Percentiles rank a stretch among this genome's conserved stretches.
phyloP scores from a whole-genome alignment of 2,888 invertebrate genomes.

The Zaprionus obscuricornis region DNA sequence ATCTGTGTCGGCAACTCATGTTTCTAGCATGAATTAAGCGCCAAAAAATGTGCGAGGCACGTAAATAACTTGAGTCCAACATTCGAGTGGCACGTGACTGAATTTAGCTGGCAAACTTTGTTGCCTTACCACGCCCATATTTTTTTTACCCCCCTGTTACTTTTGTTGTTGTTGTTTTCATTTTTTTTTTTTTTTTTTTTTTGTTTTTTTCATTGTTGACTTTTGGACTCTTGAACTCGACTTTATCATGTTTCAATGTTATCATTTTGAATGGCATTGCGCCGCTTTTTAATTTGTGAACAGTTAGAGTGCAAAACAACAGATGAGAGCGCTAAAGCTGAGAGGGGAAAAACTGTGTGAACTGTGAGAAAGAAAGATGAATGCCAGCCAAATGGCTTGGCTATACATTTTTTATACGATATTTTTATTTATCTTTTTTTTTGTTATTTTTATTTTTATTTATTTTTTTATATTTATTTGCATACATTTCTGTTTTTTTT shows the following conservation, averaged over 20 bases:
- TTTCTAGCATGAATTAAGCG: conserved; percentile 59
- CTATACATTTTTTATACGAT: conserved; percentile 32
- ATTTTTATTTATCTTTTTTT: conserved; percentile 35
- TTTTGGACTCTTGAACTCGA: conserved; percentile 44
- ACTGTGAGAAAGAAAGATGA: background rate
- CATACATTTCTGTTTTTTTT: conserved; percentile 15
- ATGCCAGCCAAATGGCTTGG: background rate
- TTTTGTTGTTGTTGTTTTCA: background rate
- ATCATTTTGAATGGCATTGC: conserved; percentile 56
- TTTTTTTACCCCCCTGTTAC: no score
- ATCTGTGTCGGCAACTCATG: conserved; percentile 42
- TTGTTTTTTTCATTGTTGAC: conserved; percentile 7
- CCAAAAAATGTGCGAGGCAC: conserved; percentile 71
- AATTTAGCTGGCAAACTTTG: conserved; percentile 69
- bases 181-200: background rate
- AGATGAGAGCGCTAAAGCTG: background rate
- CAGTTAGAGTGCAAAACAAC: conserved; percentile 47
- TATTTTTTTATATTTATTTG: conserved; percentile 43
- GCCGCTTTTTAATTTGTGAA: conserved; percentile 64
- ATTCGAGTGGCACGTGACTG: conserved; percentile 66
- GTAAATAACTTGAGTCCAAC: conserved; percentile 64
- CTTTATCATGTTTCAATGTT: conserved; percentile 72
- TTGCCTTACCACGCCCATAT: conserved; percentile 24
- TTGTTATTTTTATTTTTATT: conserved; percentile 15
- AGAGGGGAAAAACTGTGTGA: conserved; percentile 5